Conservation (phyloP, 2,113 vertebrate genomes). For the Ctenodactylus gundi region DNA sequence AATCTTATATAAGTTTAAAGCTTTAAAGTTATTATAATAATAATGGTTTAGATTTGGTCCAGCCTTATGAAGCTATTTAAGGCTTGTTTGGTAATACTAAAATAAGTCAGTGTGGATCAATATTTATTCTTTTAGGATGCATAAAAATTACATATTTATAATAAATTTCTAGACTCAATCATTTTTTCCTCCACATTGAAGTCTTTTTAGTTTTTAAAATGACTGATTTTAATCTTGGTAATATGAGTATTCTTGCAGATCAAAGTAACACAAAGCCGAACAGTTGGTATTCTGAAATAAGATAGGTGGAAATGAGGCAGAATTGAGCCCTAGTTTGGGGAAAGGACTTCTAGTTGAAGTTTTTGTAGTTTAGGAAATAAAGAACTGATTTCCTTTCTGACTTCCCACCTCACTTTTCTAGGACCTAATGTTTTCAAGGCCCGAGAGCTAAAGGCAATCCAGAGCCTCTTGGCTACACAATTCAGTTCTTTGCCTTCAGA, state of each 20-base stretch:
- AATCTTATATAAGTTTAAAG: neutral
- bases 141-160: neutral
- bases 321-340: neutral
- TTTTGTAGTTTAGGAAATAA: neutral
- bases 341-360: neutral
- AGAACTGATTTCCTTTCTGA: neutral
- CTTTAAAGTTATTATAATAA: constrained; percentile 30
- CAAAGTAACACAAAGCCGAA: neutral
- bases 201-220: neutral
- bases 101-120: constrained; percentile 22
- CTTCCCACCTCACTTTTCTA: neutral
- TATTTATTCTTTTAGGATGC: neutral
- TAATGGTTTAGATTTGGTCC: neutral
- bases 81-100: neutral
- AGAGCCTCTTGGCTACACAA: neutral
- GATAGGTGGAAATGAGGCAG: neutral
- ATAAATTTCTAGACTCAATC: neutral
- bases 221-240: neutral
- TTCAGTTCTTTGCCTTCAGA: neutral
- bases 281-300: neutral
- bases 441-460: neutral
- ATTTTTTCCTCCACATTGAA: neutral
- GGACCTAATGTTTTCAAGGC: constrained; percentile 20
- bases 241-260: neutral
- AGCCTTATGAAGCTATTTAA: neutral